A percentile compares a stretch with the other conserved stretches of the same genome.
Evolutionary conservation across 2,113 vertebrate genomes (phyloP).

Genomic region (Camelus bactrianus): DNA sequence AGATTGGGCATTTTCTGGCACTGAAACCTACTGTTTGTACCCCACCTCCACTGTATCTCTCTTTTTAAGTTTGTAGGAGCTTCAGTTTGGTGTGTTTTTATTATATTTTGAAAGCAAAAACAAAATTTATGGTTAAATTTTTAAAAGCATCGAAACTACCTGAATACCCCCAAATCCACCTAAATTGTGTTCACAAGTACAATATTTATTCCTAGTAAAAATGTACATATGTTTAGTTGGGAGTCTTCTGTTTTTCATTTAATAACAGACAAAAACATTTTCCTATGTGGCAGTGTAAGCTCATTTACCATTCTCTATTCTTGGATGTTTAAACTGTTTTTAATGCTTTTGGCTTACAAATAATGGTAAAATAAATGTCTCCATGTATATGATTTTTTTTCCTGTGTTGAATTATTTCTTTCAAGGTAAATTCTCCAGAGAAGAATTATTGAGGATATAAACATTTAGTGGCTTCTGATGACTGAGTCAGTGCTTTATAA

Average conservation of each 20-base stretch:
- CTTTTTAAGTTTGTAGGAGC: not conserved
- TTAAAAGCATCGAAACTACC: not conserved
- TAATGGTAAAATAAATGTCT: not conserved
- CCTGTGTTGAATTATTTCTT: conserved; percentile 33
- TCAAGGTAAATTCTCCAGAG: not conserved
- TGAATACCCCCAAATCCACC: not conserved
- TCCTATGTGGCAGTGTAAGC: not conserved
- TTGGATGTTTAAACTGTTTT: conserved; percentile 6
- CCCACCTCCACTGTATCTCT: not conserved
- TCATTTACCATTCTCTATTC: not conserved
- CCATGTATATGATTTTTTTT: not conserved
- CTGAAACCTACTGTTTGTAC: not conserved
- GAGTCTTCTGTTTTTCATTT: not conserved
- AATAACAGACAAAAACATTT: not conserved
- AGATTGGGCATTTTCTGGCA: not conserved
- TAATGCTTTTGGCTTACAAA: not conserved
- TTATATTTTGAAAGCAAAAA: conserved; percentile 30
- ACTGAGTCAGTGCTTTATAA: not conserved
- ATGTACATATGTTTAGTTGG: not conserved
- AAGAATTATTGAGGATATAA: not conserved
- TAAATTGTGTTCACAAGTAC: not conserved
- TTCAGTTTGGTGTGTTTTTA: not conserved
- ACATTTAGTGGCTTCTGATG: not conserved
- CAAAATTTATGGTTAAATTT: not conserved
- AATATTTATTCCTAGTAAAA: not conserved